A percentile compares a stretch with the other conserved stretches of the same genome.
Evolutionary conservation across 1,140 invertebrate genomes (phyloP).

Genomic region (Listronotus bonariensis): DNA sequence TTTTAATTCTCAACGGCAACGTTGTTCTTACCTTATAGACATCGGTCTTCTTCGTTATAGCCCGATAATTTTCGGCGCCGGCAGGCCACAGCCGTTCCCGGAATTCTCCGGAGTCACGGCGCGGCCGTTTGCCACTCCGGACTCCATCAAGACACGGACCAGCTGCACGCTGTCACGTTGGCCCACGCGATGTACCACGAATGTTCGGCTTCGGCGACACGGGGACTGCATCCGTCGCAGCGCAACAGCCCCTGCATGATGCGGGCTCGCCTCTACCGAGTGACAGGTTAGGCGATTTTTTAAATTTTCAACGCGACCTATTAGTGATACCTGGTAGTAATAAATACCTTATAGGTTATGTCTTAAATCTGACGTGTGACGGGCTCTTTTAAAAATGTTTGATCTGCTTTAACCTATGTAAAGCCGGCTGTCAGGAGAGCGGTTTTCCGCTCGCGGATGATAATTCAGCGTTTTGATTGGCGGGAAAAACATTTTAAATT

Average conservation of each 20-base stretch:
- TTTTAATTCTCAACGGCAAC: too few relatives aligned
- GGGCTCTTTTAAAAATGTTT: too few relatives aligned
- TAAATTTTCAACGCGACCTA: neutral
- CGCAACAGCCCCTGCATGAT: slow-evolving; percentile 1
- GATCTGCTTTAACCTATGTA: too few relatives aligned
- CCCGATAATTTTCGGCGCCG: neutral
- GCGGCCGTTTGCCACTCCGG: slow-evolving; percentile 13
- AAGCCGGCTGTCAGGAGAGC: too few relatives aligned
- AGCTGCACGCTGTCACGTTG: neutral
- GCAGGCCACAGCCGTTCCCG: slow-evolving; percentile 8
- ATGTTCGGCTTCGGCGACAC: neutral
- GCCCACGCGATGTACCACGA: slow-evolving; percentile 6
- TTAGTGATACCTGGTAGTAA: too few relatives aligned
- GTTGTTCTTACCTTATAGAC: neutral
- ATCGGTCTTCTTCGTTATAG: neutral
- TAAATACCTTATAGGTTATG: too few relatives aligned
- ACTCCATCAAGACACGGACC: neutral
- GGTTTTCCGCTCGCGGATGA: too few relatives aligned
- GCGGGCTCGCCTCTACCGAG: slow-evolving; percentile 12
- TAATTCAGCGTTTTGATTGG: too few relatives aligned
- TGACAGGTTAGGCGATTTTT: slow-evolving; percentile 15
- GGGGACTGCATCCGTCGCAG: slow-evolving; percentile 6
- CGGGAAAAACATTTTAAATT: too few relatives aligned
- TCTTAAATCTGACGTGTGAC: too few relatives aligned
- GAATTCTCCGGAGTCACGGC: slow-evolving; percentile 22